phyloP scores from a whole-genome alignment of 2,113 vertebrate genomes.

The Gopherus flavomarginatus region DNA sequence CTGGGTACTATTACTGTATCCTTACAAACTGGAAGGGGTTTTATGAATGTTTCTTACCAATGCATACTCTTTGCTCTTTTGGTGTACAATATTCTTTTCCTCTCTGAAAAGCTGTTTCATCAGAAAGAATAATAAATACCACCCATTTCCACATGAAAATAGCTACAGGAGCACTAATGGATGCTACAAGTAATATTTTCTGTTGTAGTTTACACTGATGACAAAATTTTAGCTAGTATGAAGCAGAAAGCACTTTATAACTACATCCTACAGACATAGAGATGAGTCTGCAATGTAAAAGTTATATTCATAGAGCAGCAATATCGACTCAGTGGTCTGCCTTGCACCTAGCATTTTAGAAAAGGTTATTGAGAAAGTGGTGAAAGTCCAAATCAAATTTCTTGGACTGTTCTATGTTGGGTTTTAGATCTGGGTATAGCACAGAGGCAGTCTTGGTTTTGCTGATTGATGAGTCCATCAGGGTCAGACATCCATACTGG shows the following conservation, averaged over 20 bases:
- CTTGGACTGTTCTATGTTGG: background rate
- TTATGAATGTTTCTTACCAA: background rate
- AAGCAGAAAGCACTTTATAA: background rate
- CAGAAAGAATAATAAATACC: background rate
- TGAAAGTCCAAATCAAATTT: background rate
- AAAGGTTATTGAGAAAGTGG: background rate
- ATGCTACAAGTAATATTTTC: background rate
- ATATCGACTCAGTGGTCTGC: background rate
- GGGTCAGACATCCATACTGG: background rate
- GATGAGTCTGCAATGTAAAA: fast-evolving
- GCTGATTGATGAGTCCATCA: background rate
- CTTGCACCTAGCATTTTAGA: background rate
- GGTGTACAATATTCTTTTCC: background rate
- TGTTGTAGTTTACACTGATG: background rate
- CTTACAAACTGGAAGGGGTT: background rate
- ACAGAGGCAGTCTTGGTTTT: background rate
- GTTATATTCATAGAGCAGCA: background rate
- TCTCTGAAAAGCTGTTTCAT: background rate
- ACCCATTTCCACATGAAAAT: background rate
- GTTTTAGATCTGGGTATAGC: background rate
- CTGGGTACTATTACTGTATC: background rate
- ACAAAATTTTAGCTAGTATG: background rate
- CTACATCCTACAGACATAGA: background rate
- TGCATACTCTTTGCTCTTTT: background rate
- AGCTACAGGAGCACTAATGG: background rate